Evolutionary conservation across 1,140 invertebrate genomes (phyloP), one percentile per base, ranked within the genome.

Genomic region (Ganaspis sp.): DNA sequence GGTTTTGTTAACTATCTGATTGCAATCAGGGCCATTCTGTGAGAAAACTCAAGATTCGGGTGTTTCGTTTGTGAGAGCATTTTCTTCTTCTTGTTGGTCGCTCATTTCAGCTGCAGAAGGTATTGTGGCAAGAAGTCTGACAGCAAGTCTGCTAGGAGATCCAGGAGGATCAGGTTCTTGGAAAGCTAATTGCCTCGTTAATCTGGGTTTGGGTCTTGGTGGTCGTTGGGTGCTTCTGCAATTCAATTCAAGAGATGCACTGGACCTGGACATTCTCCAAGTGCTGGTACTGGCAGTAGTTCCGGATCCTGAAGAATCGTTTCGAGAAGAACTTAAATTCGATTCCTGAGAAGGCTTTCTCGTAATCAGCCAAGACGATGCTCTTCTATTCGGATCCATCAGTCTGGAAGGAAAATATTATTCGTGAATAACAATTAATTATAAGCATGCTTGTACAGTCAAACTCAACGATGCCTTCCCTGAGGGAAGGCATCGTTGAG

Each of bases 321-420:
- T 97, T 12, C 96, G 92, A 1, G 96, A 96, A 81, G 95, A 96
- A 54, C 96, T 97, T 70, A 97, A 88, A 88, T 97, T 97, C 0
- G 96, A 97, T 85, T 98, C 96, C 87, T 97, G 96, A 0, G 96
- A 97, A 0, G 96, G 96, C 90, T 98, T 98, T 19, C 96, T 91
- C 0, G 96, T 96, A 4, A 97, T 95, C 21, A 97, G 91, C 96
- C 96, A 97, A 0, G 96, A 96, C 0, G 96, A 95, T 4, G 96
- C 94, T 73, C 96, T 91, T 26, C 96, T 91, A 83, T 96, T 95
- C 0, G 95, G 95, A 82, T 96, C 95, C 12, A 96, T 87, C 29
- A 95, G 83, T 76, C 95, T 84, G 23, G 4, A 29, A 21, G n/a
- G 2, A 64, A 64, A 23, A n/a, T n/a, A n/a, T n/a, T n/a, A n/a